Percentiles rank a stretch among this genome's conserved stretches.
Evolutionary conservation across 1,140 invertebrate genomes (phyloP).

Genomic region (Aporrectodea caliginosa): DNA sequence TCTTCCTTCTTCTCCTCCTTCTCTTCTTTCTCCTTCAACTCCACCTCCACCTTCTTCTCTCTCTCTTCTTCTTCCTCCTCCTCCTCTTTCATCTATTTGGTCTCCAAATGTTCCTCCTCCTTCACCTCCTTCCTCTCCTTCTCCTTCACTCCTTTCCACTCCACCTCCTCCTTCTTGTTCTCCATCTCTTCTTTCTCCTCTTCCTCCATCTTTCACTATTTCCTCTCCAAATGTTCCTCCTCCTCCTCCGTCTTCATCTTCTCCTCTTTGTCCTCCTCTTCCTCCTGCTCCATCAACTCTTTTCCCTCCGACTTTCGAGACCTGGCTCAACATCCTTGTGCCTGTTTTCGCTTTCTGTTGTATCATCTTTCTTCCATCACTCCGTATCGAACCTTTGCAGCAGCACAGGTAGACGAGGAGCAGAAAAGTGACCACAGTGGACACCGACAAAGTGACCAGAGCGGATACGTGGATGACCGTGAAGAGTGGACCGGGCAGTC

Average conservation of each 20-base stretch:
- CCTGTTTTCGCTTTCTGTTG: too few relatives aligned
- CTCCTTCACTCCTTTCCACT: conserved; percentile 8
- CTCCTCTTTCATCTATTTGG: background rate
- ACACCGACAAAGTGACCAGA: background rate
- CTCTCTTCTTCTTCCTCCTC: too few relatives aligned
- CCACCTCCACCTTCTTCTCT: too few relatives aligned
- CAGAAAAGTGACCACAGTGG: background rate
- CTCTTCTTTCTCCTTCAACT: conserved; percentile 2
- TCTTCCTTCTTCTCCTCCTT: too few relatives aligned
- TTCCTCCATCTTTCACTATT: conserved; percentile 1
- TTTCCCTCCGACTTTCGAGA: too few relatives aligned
- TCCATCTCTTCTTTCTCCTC: too few relatives aligned
- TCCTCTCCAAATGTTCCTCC: background rate
- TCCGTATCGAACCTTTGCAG: background rate
- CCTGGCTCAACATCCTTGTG: too few relatives aligned
- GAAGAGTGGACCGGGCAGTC: background rate
- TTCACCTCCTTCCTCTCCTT: conserved; percentile 7
- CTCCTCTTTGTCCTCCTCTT: too few relatives aligned
- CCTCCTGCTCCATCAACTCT: too few relatives aligned
- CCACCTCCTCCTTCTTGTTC: too few relatives aligned
- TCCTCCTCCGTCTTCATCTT: too few relatives aligned
- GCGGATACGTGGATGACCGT: background rate
- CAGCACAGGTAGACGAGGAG: background rate
- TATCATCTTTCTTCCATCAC: too few relatives aligned
- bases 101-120: background rate